Evolutionary conservation across 2,797 vertebrate genomes (phyloP).

Genomic region (Thripadectes ignobilis): DNA sequence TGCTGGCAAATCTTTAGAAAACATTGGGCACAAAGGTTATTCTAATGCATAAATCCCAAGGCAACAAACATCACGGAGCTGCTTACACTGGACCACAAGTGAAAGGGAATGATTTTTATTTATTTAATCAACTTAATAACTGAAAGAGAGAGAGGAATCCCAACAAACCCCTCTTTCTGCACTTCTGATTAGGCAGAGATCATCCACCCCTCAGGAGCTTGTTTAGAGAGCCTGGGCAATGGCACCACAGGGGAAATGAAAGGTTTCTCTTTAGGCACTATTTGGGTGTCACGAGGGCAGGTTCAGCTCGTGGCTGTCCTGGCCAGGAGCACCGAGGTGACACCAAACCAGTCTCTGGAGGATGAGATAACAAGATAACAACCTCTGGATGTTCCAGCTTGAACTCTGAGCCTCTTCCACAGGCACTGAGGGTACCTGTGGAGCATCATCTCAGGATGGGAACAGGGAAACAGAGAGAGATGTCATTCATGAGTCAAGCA

Average conservation of each 20-base stretch:
- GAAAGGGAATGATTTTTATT: constrained; percentile 26
- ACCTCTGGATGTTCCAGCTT: neutral
- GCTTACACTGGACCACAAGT: constrained; percentile 62
- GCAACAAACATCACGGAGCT: constrained; percentile 55
- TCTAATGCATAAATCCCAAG: constrained; percentile 60
- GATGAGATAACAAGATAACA: neutral
- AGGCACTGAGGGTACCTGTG: neutral
- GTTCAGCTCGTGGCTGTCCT: constrained; percentile 2
- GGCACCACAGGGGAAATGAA: neutral
- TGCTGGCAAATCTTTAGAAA: constrained; percentile 56
- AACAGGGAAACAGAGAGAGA: neutral
- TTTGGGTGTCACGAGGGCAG: neutral
- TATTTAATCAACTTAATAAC: constrained; percentile 27
- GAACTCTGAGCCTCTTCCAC: neutral
- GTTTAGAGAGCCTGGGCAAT: neutral
- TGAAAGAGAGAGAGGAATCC: neutral
- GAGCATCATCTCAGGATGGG: neutral
- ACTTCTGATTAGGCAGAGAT: neutral
- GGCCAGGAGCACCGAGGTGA: neutral
- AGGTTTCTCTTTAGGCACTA: neutral
- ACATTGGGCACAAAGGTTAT: constrained; percentile 58
- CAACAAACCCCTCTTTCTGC: constrained; percentile 3
- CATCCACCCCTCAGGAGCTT: neutral
- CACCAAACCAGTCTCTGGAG: constrained; percentile 34
- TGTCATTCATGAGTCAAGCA: neutral